A percentile compares a stretch with the other conserved stretches of the same genome.
These are phyloP conservation scores for Ceratina australensis DNA, from an alignment of 1,140 invertebrate species.

Conservation along the genomic window DNA sequence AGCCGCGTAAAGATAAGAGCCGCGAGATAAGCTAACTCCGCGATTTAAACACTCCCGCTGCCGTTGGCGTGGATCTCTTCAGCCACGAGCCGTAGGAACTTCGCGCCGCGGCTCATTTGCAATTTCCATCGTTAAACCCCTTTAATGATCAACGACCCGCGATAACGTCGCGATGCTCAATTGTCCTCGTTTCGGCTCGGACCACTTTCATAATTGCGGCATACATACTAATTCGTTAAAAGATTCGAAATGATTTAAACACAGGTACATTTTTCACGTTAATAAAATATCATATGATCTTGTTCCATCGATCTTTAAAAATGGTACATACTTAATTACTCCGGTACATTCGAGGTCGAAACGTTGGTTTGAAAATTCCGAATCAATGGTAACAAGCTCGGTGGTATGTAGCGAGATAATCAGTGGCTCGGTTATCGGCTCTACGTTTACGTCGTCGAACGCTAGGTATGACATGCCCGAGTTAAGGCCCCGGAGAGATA, in stretches of 20 bases:
- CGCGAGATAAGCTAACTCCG: constrained; percentile 31
- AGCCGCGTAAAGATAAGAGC: constrained; percentile 35
- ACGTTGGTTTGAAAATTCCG: too few species aligned
- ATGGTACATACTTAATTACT: too few species aligned
- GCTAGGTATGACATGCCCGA: neutral
- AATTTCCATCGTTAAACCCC: constrained; percentile 31
- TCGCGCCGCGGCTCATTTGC: constrained; percentile 34
- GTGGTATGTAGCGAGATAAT: too few species aligned
- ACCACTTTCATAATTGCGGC: too few species aligned
- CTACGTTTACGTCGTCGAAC: too few species aligned
- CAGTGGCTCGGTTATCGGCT: too few species aligned
- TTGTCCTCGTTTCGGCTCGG: neutral
- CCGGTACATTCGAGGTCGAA: too few species aligned
- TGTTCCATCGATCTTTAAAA: too few species aligned
- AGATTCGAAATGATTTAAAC: too few species aligned
- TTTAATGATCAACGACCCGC: constrained; percentile 25
- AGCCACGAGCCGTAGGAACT: neutral
- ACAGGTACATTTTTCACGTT: too few species aligned
- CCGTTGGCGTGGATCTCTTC: constrained; percentile 22
- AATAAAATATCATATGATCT: too few species aligned
- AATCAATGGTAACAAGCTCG: too few species aligned
- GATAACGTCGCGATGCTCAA: constrained; percentile 14
- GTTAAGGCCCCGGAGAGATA: constrained; percentile 5
- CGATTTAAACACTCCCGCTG: constrained; percentile 46
- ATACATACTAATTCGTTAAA: constrained; percentile 21